Conservation (phyloP, 1,140 invertebrate species). For the Drosophila equinoxialis region DNA sequence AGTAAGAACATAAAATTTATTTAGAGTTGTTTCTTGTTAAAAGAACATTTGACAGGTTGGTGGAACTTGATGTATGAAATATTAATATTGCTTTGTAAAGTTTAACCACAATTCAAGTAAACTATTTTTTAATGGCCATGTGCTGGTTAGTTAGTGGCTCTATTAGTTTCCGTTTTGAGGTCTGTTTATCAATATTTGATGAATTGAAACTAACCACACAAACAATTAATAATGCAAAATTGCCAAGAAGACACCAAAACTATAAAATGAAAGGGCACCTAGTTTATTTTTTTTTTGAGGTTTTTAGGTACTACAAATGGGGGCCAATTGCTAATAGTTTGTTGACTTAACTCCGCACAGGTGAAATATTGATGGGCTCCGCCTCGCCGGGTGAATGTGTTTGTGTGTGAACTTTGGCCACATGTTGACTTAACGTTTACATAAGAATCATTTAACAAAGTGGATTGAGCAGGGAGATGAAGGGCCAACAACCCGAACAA, state of each 20-base stretch:
- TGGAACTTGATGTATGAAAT: not conserved
- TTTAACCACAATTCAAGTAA: not conserved
- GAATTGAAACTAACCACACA: constrained; percentile 21
- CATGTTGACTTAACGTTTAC: constrained; percentile 18
- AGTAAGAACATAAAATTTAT: too few relatives aligned
- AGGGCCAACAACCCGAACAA: constrained; percentile 1
- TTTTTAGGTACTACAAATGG: constrained; percentile 8
- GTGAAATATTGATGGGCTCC: constrained; percentile 15
- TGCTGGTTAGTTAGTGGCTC: not conserved
- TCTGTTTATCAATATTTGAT: constrained; percentile 27
- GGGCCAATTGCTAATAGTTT: constrained; percentile 35
- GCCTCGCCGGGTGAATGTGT: constrained; percentile 21
- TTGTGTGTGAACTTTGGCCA: constrained; percentile 50
- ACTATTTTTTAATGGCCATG: constrained; percentile 3
- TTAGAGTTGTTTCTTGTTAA: too few relatives aligned
- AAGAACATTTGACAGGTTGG: too few relatives aligned
- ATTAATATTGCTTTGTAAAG: not conserved
- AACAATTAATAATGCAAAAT: constrained; percentile 46
- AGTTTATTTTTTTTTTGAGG: not conserved
- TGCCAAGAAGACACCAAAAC: constrained; percentile 9
- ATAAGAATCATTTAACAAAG: constrained; percentile 4
- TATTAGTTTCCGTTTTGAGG: constrained; percentile 10
- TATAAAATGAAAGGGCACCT: constrained; percentile 5
- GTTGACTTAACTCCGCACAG: constrained; percentile 18
- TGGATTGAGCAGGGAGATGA: not conserved